Base-by-base conservation (phyloP, 2,797 vertebrate species). In the Heterohyrax brucei region DNA sequence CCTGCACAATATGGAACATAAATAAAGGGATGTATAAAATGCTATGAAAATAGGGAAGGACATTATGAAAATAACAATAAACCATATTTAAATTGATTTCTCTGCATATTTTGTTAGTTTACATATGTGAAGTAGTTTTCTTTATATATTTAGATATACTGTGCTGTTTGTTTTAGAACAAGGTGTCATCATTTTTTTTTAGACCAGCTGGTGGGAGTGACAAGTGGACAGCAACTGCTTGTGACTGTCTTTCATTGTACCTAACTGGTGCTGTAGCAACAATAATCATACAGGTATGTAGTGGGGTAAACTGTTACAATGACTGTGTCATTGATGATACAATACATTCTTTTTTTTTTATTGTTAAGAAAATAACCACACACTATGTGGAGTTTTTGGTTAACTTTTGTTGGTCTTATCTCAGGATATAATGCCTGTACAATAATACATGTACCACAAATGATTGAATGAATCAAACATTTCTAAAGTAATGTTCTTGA, bases 181-280 rank as follows among this genome's bases (percentile, higher is more conserved):
- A 83, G n/a, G 78, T 89, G 8, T 87, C 39, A 30, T 24, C 90
- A 44, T 68, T 79, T 64, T 76, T 89, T 95, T 90, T 95, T 97
- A 99, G 99, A 93, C 99, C 99, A 72, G 98, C 99, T 91, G 99
- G 99, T 97, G 99, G 99, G 80, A 98, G 97, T 93, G 95, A 98
- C 13, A 99, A 98, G 56, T 99, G 99, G 99, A 99, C 99, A 9
- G 99, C 99, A 64, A 99, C 99, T 76, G 99, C 99, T 18, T 99
- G 99, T 94, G 99, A 99, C 85, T 98, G 98, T 59, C 98, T 99
- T 93, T 98, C 99, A n/a, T 91, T 97, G 97, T 99, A 98, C 92
- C 98, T 99, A 68, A 99, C 97, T 0, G 99, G 99, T 94, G 98
- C 98, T 46, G 94, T 98, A 30, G 99, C 99, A 5, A 96, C 98